phyloP scores from a whole-genome alignment of 2,888 invertebrate genomes.

The Ennomos erosarius region DNA sequence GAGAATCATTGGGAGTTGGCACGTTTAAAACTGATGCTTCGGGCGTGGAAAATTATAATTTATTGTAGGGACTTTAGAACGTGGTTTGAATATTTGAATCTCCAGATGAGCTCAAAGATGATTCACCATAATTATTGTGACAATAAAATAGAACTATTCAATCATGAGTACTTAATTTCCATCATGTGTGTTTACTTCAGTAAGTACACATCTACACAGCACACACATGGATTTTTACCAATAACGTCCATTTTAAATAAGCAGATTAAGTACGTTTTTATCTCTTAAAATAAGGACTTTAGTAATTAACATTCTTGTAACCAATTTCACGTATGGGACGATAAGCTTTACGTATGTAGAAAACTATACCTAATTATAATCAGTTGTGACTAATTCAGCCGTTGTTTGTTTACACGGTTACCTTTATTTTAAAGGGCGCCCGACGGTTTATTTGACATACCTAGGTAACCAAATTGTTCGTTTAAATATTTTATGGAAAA shows the following conservation, averaged over 20 bases:
- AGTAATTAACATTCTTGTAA: conserved; percentile 77
- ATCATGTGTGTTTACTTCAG: too few relatives aligned
- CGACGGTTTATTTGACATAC: too few relatives aligned
- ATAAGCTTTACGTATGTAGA: conserved; percentile 37
- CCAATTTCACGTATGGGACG: conserved; percentile 43
- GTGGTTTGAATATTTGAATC: too few relatives aligned
- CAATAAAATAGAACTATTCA: too few relatives aligned
- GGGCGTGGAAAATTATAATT: conserved; percentile 6
- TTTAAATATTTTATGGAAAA: too few relatives aligned
- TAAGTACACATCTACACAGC: too few relatives aligned
- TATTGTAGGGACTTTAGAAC: background rate
- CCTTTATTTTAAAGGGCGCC: conserved; percentile 7
- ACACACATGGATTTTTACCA: too few relatives aligned
- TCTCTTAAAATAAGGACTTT: conserved; percentile 58
- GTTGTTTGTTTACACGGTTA: too few relatives aligned
- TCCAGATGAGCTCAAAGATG: too few relatives aligned
- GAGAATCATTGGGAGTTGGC: conserved; percentile 9
- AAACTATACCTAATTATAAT: conserved; percentile 21
- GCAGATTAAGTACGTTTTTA: conserved; percentile 35
- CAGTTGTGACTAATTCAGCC: conserved; percentile 25
- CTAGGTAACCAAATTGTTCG: too few relatives aligned
- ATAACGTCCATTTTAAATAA: conserved; percentile 4
- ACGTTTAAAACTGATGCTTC: conserved; percentile 9
- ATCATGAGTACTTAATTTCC: too few relatives aligned
- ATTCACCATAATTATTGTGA: too few relatives aligned